Evolutionary conservation across 37 sponge, comb jelly and placozoan species (phyloP).

Genomic region (Cliona cf. orientalis): DNA sequence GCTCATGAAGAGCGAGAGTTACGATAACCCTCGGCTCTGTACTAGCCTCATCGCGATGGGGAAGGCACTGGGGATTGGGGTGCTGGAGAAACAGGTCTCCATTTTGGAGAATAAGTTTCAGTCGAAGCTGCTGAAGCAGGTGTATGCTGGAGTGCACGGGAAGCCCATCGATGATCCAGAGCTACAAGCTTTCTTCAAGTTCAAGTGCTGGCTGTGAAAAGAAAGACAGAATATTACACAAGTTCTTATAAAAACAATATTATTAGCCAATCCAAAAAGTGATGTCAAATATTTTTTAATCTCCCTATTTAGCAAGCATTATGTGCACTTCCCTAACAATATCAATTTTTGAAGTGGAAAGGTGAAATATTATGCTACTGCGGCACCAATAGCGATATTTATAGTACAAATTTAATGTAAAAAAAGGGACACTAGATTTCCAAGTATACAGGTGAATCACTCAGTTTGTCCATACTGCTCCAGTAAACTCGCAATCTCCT

Average conservation of each 20-base stretch:
- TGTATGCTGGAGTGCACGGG: conserved; percentile 90
- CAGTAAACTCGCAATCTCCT: conserved; percentile 33
- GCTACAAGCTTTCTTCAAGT: conserved; percentile 94
- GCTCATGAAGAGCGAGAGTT: conserved; percentile 82
- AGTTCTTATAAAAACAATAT: background rate
- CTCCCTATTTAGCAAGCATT: background rate
- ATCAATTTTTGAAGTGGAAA: background rate
- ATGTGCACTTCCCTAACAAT: background rate
- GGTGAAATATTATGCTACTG: background rate
- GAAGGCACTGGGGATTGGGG: conserved; percentile 85
- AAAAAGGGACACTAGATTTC: background rate
- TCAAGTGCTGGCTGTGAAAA: conserved; percentile 85
- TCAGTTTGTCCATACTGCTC: background rate
- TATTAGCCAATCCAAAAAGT: background rate
- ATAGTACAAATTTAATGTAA: background rate
- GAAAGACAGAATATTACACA: background rate
- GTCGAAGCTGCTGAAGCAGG: conserved; percentile 74
- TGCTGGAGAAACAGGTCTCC: conserved; percentile 86
- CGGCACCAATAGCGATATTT: background rate
- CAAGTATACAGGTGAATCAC: background rate
- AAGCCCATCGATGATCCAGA: conserved; percentile 81
- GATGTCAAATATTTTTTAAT: background rate
- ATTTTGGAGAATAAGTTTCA: conserved; percentile 91
- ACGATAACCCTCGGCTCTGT: conserved; percentile 75
- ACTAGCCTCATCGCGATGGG: conserved; percentile 86